Evolutionary conservation across 2,888 invertebrate species (phyloP), one percentile per base, ranked within the genome.

Genomic region (Agonopterix heracliana): DNA sequence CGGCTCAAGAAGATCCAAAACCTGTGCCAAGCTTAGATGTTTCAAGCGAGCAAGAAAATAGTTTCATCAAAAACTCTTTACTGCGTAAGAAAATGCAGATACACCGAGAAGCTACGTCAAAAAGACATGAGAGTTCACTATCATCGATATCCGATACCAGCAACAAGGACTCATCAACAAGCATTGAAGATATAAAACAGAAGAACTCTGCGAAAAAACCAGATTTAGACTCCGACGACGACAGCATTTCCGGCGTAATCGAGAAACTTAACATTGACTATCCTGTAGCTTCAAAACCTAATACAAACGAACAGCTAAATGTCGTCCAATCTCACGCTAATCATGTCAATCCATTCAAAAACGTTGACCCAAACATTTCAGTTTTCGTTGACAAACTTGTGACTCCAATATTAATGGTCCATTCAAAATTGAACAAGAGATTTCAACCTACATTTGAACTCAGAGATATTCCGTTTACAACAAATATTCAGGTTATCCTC

Each of bases 361-460:
- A 85, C 52, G 46, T 80, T 10, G 83, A 83, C 34, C 62, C 71
- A 1, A 72, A 61, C 12, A 65, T 78, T 41, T 85, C 86, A 1
- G 72, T 77, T 7, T 87, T 88, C 51, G 80, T 86, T n/a, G 85
- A 87, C 17, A 84, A 83, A 54, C 55, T 88, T 7, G 66, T 83
- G 0, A 71, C 66, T 9, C 85, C 88, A 0, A 65, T 82, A 2
- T 50, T 89, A 10, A 76, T 89, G 76, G 83, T 88, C 0, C 89
- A 89, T 59, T 71, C 79, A 1, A 88, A 83, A 57, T 74, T 71
- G 46, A 63, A 77, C 48, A 73, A 71, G 43, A 62, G 72, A 8
- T 74, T 86, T 12, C 64, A 73, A 43, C 81, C 87, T 0, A 55
- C 63, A 13, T 68, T 60, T 11, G 68, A 65, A 11, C 51, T 87